phyloP scores from a whole-genome alignment of 2,888 invertebrate genomes.

The Eucera pruinosa region DNA sequence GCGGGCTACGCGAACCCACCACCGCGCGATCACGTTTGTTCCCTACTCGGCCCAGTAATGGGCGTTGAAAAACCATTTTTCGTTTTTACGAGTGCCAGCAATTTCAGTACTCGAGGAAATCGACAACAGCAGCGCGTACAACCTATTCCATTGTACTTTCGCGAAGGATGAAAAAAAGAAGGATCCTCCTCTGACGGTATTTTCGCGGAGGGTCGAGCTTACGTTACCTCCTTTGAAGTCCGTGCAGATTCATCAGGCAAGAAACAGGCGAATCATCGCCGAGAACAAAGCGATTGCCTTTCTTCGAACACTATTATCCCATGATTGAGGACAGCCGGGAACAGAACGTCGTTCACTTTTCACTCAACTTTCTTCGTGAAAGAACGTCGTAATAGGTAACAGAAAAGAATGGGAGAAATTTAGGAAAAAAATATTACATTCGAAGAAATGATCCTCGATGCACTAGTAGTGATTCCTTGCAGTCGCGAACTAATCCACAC shows the following conservation, averaged over 20 bases:
- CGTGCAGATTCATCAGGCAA: constrained; percentile 47
- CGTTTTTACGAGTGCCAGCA: constrained; percentile 51
- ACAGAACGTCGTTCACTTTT: constrained; percentile 17
- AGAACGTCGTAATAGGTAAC: no score
- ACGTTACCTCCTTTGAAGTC: constrained; percentile 60
- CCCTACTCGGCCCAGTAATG: neutral
- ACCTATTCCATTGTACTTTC: constrained; percentile 16
- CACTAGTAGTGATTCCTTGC: neutral
- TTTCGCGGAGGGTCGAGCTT: constrained; percentile 9
- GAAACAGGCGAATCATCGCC: constrained; percentile 52
- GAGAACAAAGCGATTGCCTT: constrained; percentile 30
- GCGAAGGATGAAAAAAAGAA: constrained; percentile 28
- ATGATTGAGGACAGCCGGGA: constrained; percentile 23
- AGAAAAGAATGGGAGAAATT: neutral
- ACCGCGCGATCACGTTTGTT: neutral
- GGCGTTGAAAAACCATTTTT: constrained; percentile 18
- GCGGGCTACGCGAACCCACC: neutral
- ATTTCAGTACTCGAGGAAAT: constrained; percentile 50
- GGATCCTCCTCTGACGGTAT: constrained; percentile 42
- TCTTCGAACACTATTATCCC: constrained; percentile 43
- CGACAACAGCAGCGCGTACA: constrained; percentile 27
- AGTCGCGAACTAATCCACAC: constrained; percentile 25
- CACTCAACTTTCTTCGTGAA: neutral
- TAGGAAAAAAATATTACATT: neutral
- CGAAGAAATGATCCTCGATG: neutral